Evolutionary conservation across 2,888 invertebrate species (phyloP), one percentile per base, ranked within the genome.

Genomic region (Ariolimax columbianus): DNA sequence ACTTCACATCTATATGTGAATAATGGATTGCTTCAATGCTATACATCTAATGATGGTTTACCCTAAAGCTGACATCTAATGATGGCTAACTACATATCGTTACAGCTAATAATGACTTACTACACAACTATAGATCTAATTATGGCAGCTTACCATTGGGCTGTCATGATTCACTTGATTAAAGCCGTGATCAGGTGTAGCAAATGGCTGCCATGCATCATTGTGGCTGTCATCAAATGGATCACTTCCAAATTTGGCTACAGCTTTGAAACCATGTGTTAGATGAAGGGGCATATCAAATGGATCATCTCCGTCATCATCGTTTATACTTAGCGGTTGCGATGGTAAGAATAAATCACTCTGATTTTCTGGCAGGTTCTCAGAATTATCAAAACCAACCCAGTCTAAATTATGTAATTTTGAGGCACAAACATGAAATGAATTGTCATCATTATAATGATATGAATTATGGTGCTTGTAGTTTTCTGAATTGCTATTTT

Each of bases 201-300:
- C 66, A 75, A 81, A 84, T 26, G 84, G 84, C 33, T 84, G 73
- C 84, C 84, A 84, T 1, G 19, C 66, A 38, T 80, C 81, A 14
- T 43, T 55, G 33, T 38, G n/a, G 23, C 75, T 75, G 72, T 84
- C 84, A 43, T 84, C 84, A 47, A 84, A 84, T n/a, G 84, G 84
- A 75, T 84, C 84, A 81, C 63, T 81, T 26, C 84, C 84, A 75
- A 84, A 84, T 43, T 84, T 84, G 77, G 84, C 84, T n/a, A 66
- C 81, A 40, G 78, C 84, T 81, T 84, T 84, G 70, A 84, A 84
- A 47, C 84, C 84, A 36, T 80, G 84, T 9, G 84, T 66, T 2
- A 84, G 68, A 59, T 84, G 84, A 33, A 80, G n/a, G 23, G 84
- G 84, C 59, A 84, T 38, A 36, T 40, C 51, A 66, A 84, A 84